Evolutionary conservation across 2,888 invertebrate genomes (phyloP), one percentile per base, ranked within the genome.

Genomic region (Drosophila emarginata): DNA sequence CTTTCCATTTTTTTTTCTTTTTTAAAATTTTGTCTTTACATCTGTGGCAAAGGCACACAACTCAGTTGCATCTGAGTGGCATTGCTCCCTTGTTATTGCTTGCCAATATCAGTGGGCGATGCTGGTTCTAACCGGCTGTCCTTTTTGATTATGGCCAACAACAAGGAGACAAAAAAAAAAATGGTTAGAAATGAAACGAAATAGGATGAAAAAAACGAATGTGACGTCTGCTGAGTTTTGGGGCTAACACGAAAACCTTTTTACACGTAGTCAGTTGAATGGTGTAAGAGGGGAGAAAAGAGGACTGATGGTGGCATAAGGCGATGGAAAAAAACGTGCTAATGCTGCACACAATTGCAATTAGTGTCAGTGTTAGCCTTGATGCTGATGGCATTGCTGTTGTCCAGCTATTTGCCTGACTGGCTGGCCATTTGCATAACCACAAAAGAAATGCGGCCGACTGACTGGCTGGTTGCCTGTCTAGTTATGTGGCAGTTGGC

Each of bases 291-390:
- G 5, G 18, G 23, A 50, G 7, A 9, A 15, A 4, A 32, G 26
- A 28, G 6, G 14, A 23, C 18, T 14, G 28, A 4, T 32, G 32
- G 32, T 32, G 32, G 32, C 32, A 32, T 32, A 32, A 32, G 58
- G 65, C 79, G 11, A 45, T 21, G 21, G 45, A 45, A 45, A 45
- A 21, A 45, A 45, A 45, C 84, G 80, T 78, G 72, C 81, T 84
- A 84, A 83, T 87, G 87, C 79, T 70, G 77, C 87, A 82, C 73
- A 82, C 87, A 87, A 87, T 84, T 82, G 82, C 82, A 82, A 87
- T 82, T 87, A 87, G 82, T 82, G 82, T 82, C 87, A 87, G 79
- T 81, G 87, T 70, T 64, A 65, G 79, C 7, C 7, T 39, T 21
- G 32, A 37, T 53, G 61, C 52, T 15, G 40, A 40, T 36, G 52